phyloP scores from a whole-genome alignment of 2,797 vertebrate species.

The Acomys russatus region DNA sequence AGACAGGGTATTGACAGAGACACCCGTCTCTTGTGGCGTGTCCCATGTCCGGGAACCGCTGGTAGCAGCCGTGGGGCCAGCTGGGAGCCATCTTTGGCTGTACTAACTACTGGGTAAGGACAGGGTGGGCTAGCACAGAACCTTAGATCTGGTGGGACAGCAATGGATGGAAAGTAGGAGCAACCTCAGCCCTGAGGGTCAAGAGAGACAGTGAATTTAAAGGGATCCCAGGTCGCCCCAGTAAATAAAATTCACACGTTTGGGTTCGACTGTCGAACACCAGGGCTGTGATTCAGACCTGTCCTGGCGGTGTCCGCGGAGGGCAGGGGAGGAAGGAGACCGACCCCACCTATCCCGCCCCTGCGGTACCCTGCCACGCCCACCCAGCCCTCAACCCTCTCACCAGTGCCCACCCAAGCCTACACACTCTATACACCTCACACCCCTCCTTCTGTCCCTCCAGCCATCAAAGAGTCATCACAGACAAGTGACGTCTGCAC shows the following conservation, averaged over 20 bases:
- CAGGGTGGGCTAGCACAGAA: no score
- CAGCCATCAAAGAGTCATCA: constrained; percentile 87
- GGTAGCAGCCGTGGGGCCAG: not conserved
- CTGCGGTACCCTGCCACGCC: not conserved
- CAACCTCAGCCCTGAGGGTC: not conserved
- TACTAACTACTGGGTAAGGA: not conserved
- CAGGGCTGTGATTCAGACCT: not conserved
- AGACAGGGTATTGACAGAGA: not conserved
- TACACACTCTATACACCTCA: not conserved
- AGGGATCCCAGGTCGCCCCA: not conserved
- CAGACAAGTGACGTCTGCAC: constrained; percentile 89
- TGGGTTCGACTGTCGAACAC: not conserved
- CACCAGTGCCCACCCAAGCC: not conserved
- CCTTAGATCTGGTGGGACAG: not conserved
- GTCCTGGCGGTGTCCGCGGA: not conserved
- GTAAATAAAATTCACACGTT: no score
- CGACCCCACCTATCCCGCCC: not conserved
- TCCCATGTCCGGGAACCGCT: not conserved
- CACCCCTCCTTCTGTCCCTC: not conserved
- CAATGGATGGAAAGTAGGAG: not conserved
- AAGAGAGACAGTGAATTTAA: no score
- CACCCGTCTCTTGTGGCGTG: accelerated
- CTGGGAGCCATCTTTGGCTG: not conserved
- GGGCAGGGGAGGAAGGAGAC: not conserved
- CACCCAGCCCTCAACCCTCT: not conserved